Evolutionary conservation across 2,888 invertebrate species (phyloP), one percentile per base, ranked within the genome.

Genomic region (Ellobium chinense): DNA sequence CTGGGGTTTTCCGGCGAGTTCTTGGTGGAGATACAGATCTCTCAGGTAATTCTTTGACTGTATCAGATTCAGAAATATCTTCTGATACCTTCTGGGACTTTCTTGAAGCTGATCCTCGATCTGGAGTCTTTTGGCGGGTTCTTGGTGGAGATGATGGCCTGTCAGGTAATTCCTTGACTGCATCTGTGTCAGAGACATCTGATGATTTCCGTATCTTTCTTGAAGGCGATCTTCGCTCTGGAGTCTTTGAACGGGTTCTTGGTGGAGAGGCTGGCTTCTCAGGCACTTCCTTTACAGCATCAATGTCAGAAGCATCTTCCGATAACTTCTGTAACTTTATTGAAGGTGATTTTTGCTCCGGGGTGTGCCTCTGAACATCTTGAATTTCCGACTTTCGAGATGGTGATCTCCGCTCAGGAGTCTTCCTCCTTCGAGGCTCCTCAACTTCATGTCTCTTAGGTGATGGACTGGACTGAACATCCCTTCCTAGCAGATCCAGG

Each of bases 151-250:
- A n/a, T n/a, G n/a, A n/a, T n/a, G n/a, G n/a, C n/a, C n/a, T n/a
- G n/a, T n/a, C n/a, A n/a, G n/a, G n/a, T n/a, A n/a, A n/a, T n/a
- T n/a, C n/a, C n/a, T n/a, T n/a, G n/a, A n/a, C n/a, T n/a, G n/a
- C n/a, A n/a, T 72, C 72, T 56, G 54, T 34, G 34, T 34, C 36
- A 34, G 14, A 7, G 5, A 12, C 12, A 9, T 54, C 54, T 18
- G 54, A 36, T 37, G 24, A 4, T 36, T 36, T 72, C 37, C 14
- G 21, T 12, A 58, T 1, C 18, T 60, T 60, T 24, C 36, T 9
- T 60, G 78, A 63, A 2, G 73, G 58, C 34, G 74, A 80, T 34
- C 54, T 68, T 39, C 80, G 73, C 39, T 74, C 74, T n/a, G 74
- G 74, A 31, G 80, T 74, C 24, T 36, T 27, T 66, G 27, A 54